Base-by-base conservation (phyloP, 2,113 vertebrate species). In the Hydrochoerus hydrochaeris region DNA sequence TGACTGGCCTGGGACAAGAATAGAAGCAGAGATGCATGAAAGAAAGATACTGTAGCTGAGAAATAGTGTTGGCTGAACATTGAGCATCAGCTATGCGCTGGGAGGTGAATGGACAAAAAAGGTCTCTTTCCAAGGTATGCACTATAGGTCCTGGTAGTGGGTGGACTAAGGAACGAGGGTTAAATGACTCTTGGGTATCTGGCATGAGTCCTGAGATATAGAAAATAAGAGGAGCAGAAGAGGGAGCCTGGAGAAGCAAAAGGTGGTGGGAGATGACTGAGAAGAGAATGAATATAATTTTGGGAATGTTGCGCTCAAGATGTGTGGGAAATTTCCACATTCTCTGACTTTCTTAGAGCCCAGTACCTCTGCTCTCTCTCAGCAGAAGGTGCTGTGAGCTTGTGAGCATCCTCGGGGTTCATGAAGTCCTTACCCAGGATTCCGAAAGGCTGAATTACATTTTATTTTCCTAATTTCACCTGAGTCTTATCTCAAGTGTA, bases 391-490 rank as follows among this genome's bases (percentile, higher is more conserved):
- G 10, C 19, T 49, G 0, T 24, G 1, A 35, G 82, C 12, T 63
- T 3, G 24, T 19, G 13, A 57, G 71, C 28, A 44, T 24, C 10
- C 58, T 4, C 6, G 28, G 28, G 22, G 67, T 84, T 86, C 80
- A 73, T 7, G 17, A 54, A 35, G 28, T 28, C 26, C 16, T 92
- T 87, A 3, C 13, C 52, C 32, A 16, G 35, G 30, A 41, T 80
- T 83, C 52, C 83, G 63, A 85, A 9, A 57, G 26, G 20, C 2
- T 4, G 35, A 54, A 80, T 49, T 85, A 22, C 28, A 52, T 46
- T 90, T 54, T 57, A 5, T 35, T 94, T 81, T 90, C 28, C 24
- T 90, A 20, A 85, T 86, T 96, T 94, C 38, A 49, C 60, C 67
- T 32, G 3, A 1, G 9, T 88, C 30, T 78, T 88, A 35, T 16